Evolutionary conservation across 2,888 invertebrate species (phyloP), one percentile per base, ranked within the genome.

Genomic region (Volucella inanis): DNA sequence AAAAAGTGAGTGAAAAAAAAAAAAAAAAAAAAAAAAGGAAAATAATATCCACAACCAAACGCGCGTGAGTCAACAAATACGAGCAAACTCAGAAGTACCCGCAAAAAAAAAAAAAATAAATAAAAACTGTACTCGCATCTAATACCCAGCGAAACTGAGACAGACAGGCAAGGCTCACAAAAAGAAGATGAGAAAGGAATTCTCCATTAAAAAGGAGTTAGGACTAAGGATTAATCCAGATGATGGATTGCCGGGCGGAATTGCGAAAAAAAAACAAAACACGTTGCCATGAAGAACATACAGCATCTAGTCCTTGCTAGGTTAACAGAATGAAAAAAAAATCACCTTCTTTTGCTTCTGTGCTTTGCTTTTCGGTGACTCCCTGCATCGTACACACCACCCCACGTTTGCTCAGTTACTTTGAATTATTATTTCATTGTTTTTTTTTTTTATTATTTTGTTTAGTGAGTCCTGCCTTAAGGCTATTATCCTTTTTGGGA

Each of bases 171-270:
- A 52, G 18, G 55, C 1, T 15, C 9, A 43, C 18, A 11, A 41
- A 38, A 43, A 41, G 54, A 47, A 15, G 15, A 31, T 57, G 57
- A 15, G 55, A 49, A 72, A 65, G 61, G 18, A 72, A 68, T 77
- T 85, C 81, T 81, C 77, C 71, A 85, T 85, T 81, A 81, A 81
- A 81, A 77, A 67, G 72, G 77, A 85, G 81, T 85, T 85, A 81
- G 80, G 55, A 77, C 68, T 64, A 52, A 62, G 77, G 67, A 85
- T 85, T 85, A 81, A 85, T 81, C 72, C 72, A 67, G 62, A 85
- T 85, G 85, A 85, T 85, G 71, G 76, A 85, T 85, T 85, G 81
- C 71, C 18, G 22, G 31, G 43, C 54, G 52, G 22, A 10, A 55
- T 15, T 22, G 18, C 18, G 54, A 54, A 15, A 8, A 45, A n/a